phyloP scores from a whole-genome alignment of 30 jellyfish, hydroid and myxozoan genomes.

The Rhopilema esculentum region DNA sequence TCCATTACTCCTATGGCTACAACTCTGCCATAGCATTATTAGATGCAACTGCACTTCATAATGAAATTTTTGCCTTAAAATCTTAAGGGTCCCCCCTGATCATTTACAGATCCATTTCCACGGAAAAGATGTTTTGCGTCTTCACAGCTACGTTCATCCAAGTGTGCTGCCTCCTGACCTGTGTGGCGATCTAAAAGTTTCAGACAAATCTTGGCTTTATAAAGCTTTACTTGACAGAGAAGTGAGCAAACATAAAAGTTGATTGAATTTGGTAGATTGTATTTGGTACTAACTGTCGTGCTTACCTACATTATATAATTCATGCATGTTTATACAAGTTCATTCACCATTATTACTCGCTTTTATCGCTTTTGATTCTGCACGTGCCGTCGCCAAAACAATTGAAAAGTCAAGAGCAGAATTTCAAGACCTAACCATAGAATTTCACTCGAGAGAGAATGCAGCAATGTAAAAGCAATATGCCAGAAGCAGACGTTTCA shows the following conservation, averaged over 20 bases:
- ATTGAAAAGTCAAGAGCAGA: too few species aligned
- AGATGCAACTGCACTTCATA: too few species aligned
- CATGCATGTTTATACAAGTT: not conserved
- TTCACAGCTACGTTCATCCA: constrained; percentile 79
- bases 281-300: not conserved
- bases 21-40: too few species aligned
- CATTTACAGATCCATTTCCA: constrained; percentile 80
- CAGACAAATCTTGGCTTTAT: constrained; percentile 94
- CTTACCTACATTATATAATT: not conserved
- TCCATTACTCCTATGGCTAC: too few species aligned
- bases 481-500: too few species aligned
- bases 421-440: not conserved
- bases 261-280: too few species aligned
- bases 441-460: too few species aligned
- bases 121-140: constrained; percentile 83
- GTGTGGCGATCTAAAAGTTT: constrained; percentile 76
- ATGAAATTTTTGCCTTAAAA: too few species aligned
- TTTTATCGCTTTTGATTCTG: not conserved
- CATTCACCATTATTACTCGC: not conserved
- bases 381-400: not conserved
- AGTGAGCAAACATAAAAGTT: constrained; percentile 47
- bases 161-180: constrained; percentile 85
- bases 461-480: too few species aligned
- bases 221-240: constrained; percentile 78
- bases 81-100: too few species aligned